Evolutionary conservation across 2,888 invertebrate species (phyloP), one percentile per base, ranked within the genome.

Genomic region (Perizoma affinitatum): DNA sequence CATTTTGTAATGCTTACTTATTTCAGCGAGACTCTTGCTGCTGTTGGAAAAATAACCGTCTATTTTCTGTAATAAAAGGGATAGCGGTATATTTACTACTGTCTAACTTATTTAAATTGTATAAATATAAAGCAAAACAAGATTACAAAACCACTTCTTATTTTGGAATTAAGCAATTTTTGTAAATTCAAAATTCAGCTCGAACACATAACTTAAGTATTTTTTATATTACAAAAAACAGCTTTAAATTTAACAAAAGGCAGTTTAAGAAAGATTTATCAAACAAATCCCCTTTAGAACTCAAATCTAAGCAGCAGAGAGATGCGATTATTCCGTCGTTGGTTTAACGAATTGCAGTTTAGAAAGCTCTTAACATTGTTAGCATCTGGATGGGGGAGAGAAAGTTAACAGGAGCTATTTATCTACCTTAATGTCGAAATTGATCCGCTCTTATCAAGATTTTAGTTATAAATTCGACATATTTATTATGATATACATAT

Each of bases 301-400:
- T 49, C 57, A 46, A 57, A 61, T 54, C 38, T 46, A 61, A 57
- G 57, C 50, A 57, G 57, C 45, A 54, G 57, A 63, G 59, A 61
- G 63, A 69, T 47, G 63, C 59, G 69, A 69, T 69, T 68, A 71
- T 69, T 58, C 64, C 62, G 60, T 61, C 63, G 61, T 66, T 68
- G 60, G 54, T 54, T 55, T 65, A 65, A 65, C 66, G 69, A 69
- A 69, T 67, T 63, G 59, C 67, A 68, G 61, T 68, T 62, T 69
- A 57, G 60, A 64, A 65, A 71, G 67, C 58, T 62, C 57, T 63
- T 45, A 65, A 60, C 62, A 64, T 64, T 67, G 65, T 66, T 63
- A 56, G 55, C 66, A 64, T 66, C 65, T 67, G 63, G 65, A 58
- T 53, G 47, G 49, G 22, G 47, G 53, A 51, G 41, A 41, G 63